A percentile compares a stretch with the other conserved stretches of the same genome.
phyloP scores from a whole-genome alignment of 1,140 invertebrate species.

The Conus betulinus region DNA sequence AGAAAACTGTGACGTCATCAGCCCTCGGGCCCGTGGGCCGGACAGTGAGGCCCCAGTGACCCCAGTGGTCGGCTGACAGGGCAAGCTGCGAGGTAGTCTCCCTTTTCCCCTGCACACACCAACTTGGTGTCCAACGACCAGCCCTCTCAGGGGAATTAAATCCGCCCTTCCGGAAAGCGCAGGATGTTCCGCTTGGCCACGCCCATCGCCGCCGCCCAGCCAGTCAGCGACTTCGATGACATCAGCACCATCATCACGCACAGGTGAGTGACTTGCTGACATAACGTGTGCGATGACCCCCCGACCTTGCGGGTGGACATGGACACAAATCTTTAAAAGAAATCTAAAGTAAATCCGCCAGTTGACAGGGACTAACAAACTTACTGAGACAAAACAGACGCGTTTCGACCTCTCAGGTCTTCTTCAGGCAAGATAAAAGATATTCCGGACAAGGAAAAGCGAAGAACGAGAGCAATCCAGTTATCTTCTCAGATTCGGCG shows the following conservation, averaged over 20 bases:
- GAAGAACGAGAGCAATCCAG: too few species aligned
- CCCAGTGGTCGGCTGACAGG: background rate
- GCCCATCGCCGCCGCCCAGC: conserved; percentile 15
- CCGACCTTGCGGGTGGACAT: background rate
- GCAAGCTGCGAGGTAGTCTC: background rate
- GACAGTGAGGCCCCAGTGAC: background rate
- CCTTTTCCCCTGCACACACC: background rate
- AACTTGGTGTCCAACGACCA: background rate
- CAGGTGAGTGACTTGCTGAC: conserved; percentile 19
- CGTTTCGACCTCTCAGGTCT: too few species aligned
- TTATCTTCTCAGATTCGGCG: background rate
- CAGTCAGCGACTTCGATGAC: conserved; percentile 33
- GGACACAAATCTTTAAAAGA: background rate
- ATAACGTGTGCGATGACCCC: background rate
- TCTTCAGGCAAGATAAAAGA: too few species aligned
- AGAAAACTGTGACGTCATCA: background rate
- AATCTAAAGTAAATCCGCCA: background rate
- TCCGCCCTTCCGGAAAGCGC: background rate
- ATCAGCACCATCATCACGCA: conserved; percentile 36
- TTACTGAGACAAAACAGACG: too few species aligned
- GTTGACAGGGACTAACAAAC: too few species aligned
- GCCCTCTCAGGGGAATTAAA: background rate
- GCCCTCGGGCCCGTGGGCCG: background rate
- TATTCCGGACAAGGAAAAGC: background rate
- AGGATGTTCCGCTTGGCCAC: conserved; percentile 30